These are phyloP conservation scores for Drosophila arawakana DNA, from an alignment of 1,140 invertebrate species.

Conservation along the genomic window DNA sequence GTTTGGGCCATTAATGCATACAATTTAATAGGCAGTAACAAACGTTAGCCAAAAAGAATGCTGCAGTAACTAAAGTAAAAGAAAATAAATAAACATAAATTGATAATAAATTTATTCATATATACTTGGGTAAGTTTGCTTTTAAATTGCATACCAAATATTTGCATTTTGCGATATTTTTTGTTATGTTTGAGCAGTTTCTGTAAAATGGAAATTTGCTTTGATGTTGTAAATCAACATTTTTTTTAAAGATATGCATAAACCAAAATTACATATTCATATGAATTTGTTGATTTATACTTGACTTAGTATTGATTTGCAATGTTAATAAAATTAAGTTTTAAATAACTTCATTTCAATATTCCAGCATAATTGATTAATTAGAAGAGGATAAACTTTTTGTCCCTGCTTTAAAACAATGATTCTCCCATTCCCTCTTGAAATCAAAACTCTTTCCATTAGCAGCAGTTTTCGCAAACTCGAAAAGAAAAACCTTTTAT, in stretches of 20 bases:
- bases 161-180: conserved; percentile 23
- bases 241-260: conserved; percentile 15
- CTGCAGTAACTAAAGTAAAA: conserved; percentile 12
- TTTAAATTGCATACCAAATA: conserved; percentile 28
- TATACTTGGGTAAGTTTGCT: conserved; percentile 40
- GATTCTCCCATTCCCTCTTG: not conserved
- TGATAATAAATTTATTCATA: conserved; percentile 21
- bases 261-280: conserved; percentile 7
- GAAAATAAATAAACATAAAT: conserved; percentile 1
- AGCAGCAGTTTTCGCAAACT: not conserved
- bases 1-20: conserved; percentile 5
- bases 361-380: conserved; percentile 7
- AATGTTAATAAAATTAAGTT: not conserved
- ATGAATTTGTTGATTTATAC: conserved; percentile 14
- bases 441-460: conserved; percentile 21
- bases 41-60: conserved; percentile 18
- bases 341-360: too few relatives aligned
- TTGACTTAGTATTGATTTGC: not conserved
- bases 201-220: conserved; percentile 24
- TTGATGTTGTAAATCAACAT: conserved; percentile 19
- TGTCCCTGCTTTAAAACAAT: conserved; percentile 7
- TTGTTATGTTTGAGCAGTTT: conserved; percentile 14
- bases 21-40: conserved; percentile 24
- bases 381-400: not conserved
- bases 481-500: conserved; percentile 20